Conservation (phyloP, 2,888 invertebrate genomes). For the Drosophila phalerata region DNA sequence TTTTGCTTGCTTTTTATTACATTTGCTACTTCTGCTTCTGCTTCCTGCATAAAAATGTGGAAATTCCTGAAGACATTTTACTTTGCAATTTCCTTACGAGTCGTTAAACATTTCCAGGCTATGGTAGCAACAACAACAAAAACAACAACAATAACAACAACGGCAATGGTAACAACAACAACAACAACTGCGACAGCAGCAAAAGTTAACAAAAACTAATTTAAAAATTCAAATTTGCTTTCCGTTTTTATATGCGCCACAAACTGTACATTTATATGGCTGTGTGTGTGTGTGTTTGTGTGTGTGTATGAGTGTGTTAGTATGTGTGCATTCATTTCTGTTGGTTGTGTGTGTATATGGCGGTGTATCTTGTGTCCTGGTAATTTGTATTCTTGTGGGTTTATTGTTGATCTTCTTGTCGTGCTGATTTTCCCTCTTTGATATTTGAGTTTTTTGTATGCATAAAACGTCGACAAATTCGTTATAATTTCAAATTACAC, state of each 20-base stretch:
- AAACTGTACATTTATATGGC: slow-evolving; percentile 78
- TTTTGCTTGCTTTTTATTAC: slow-evolving; percentile 69
- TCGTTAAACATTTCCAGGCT: slow-evolving; percentile 84
- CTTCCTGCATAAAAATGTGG: slow-evolving; percentile 73
- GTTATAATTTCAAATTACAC: slow-evolving; percentile 39
- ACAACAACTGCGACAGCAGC: slow-evolving; percentile 52
- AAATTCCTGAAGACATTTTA: slow-evolving; percentile 81
- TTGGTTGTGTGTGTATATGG: slow-evolving; percentile 26
- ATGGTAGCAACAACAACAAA: slow-evolving; percentile 45
- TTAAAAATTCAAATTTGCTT: slow-evolving; percentile 85
- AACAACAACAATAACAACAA: slow-evolving; percentile 18
- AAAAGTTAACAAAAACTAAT: slow-evolving; percentile 85
- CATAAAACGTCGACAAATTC: slow-evolving; percentile 50
- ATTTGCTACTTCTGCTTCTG: slow-evolving; percentile 48
- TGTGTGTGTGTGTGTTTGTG: slow-evolving; percentile 16
- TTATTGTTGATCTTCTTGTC: slow-evolving; percentile 79
- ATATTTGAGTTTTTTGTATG: slow-evolving; percentile 46
- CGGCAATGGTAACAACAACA: too few relatives aligned
- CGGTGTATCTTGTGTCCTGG: slow-evolving; percentile 66
- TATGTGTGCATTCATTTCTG: slow-evolving; percentile 15
- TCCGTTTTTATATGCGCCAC: slow-evolving; percentile 77
- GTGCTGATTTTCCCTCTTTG: slow-evolving; percentile 34
- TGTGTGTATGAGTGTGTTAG: background rate
- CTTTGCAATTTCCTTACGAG: slow-evolving; percentile 84
- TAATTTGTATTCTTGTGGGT: slow-evolving; percentile 83